These are phyloP conservation scores for Hylyphantes graminicola DNA, from an alignment of 1,140 invertebrate species.

Conservation along the genomic window DNA sequence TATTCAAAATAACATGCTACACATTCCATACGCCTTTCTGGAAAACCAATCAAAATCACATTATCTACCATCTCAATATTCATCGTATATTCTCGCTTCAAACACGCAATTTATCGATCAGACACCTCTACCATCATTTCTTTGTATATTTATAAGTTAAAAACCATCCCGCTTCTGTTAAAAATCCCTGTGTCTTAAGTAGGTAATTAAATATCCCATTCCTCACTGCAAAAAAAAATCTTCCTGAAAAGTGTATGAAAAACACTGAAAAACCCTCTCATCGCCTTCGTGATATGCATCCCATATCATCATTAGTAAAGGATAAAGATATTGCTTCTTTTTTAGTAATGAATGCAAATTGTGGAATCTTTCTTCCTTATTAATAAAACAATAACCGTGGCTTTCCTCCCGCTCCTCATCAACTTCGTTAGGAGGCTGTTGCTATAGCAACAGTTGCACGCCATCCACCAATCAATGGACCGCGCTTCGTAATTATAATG, in stretches of 20 bases:
- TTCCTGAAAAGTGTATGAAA: too few relatives aligned
- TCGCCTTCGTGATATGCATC: conserved; percentile 17
- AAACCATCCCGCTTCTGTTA: background rate
- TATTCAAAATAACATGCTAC: too few relatives aligned
- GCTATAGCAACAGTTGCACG: conserved; percentile 33
- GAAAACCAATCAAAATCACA: too few relatives aligned
- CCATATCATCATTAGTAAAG: conserved; percentile 37
- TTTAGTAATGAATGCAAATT: conserved; percentile 52
- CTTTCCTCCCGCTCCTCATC: conserved; percentile 11
- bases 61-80: too few relatives aligned
- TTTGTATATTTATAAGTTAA: background rate
- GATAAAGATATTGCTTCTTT: conserved; percentile 52
- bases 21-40: too few relatives aligned
- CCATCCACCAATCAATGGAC: conserved; percentile 44
- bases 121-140: too few relatives aligned
- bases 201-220: conserved; percentile 24
- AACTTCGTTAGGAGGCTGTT: conserved; percentile 56
- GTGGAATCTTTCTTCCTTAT: conserved; percentile 37
- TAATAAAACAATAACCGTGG: conserved; percentile 57
- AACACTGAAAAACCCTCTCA: background rate
- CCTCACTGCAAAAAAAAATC: conserved; percentile 1
- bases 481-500: conserved; percentile 51
- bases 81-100: too few relatives aligned
- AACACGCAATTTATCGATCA: too few relatives aligned
- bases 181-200: background rate